Percentiles rank a stretch among this genome's conserved stretches.
Evolutionary conservation across 1,140 invertebrate species (phyloP).

Genomic region (Drosophila watanabei): DNA sequence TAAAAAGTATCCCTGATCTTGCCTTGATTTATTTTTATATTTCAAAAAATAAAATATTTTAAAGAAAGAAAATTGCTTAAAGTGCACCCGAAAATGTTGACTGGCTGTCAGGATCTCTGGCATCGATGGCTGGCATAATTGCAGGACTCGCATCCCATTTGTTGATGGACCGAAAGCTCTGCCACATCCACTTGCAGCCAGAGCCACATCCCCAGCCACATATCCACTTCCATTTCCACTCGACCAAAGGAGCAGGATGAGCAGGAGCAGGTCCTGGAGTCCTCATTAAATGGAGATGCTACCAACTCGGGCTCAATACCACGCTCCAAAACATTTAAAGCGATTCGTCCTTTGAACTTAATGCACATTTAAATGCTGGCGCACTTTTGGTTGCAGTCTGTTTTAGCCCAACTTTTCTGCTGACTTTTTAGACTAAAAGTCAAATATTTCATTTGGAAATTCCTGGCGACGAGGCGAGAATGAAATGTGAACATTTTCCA

Average conservation of each 20-base stretch:
- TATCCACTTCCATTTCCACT: conserved; percentile 8
- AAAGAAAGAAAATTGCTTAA: neutral
- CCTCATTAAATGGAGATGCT: conserved; percentile 35
- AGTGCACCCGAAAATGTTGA: conserved; percentile 2
- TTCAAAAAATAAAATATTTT: too few species aligned
- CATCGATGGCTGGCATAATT: conserved; percentile 41
- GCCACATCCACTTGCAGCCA: conserved; percentile 3
- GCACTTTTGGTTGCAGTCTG: conserved; percentile 66
- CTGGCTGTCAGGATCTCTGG: conserved; percentile 6
- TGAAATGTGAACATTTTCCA: conserved; percentile 76
- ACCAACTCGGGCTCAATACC: conserved; percentile 19
- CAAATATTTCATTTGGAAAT: conserved; percentile 83
- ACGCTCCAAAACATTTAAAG: conserved; percentile 43
- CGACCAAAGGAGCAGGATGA: neutral
- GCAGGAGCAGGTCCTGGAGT: neutral
- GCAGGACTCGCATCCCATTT: conserved; percentile 29
- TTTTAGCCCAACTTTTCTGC: conserved; percentile 76
- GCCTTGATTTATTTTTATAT: too few species aligned
- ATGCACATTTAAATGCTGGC: conserved; percentile 61
- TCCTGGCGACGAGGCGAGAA: conserved; percentile 77
- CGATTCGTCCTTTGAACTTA: conserved; percentile 36
- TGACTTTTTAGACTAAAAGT: conserved; percentile 81
- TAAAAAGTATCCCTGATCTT: too few species aligned
- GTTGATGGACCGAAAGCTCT: conserved; percentile 4
- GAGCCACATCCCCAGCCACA: neutral